Conservation (phyloP, 64 coral and sea anemone species). For the Anthopleura sola region DNA sequence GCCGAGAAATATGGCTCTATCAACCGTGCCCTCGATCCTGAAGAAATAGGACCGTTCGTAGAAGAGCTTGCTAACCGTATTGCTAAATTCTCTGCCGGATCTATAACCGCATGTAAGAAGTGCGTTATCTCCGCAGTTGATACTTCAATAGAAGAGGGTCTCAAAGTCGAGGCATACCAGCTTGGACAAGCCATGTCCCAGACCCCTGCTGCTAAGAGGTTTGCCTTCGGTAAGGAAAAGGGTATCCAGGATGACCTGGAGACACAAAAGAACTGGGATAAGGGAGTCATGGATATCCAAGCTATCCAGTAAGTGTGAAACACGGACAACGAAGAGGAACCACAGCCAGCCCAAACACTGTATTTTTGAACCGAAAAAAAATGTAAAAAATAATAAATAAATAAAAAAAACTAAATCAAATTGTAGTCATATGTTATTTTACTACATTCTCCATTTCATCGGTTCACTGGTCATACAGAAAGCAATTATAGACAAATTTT, state of each 20-base stretch:
- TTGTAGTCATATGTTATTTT: too few species aligned
- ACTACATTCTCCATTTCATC: too few species aligned
- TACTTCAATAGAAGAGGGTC: constrained; percentile 73
- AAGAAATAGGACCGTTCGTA: constrained; percentile 83
- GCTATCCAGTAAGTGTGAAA: constrained; percentile 35
- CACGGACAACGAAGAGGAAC: too few species aligned
- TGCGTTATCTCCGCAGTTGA: constrained; percentile 70
- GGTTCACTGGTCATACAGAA: too few species aligned
- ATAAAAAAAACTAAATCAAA: too few species aligned
- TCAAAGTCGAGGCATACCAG: constrained; percentile 80
- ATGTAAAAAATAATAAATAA: too few species aligned
- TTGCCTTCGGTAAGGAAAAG: constrained; percentile 72
- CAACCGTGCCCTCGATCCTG: constrained; percentile 68
- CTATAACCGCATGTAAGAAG: constrained; percentile 70
- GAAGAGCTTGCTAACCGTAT: constrained; percentile 91
- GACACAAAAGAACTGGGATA: constrained; percentile 92
- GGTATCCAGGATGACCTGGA: constrained; percentile 81
- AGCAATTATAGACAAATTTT: too few species aligned
- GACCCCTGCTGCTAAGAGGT: constrained; percentile 62
- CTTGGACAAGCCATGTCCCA: constrained; percentile 71
- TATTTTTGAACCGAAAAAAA: too few species aligned
- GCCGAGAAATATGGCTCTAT: constrained; percentile 76
- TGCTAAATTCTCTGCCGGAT: constrained; percentile 73
- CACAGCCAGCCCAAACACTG: too few species aligned
- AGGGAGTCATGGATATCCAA: constrained; percentile 89